Percentiles rank a stretch among this genome's conserved stretches.
Evolutionary conservation across 2,888 invertebrate species (phyloP).

Genomic region (Diadromus collaris): DNA sequence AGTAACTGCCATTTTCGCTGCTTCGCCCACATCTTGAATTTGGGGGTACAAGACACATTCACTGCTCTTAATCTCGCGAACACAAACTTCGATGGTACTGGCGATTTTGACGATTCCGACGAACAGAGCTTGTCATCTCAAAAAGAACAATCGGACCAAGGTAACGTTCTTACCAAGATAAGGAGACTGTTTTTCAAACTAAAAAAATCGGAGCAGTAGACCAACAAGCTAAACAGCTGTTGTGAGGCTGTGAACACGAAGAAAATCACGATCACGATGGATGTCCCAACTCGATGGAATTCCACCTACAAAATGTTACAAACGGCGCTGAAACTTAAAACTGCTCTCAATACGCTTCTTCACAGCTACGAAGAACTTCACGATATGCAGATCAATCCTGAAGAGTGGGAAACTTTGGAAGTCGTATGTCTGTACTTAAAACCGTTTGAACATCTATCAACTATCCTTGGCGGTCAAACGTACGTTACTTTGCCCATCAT

Average conservation of each 20-base stretch:
- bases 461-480: slow-evolving; percentile 48
- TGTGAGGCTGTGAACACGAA: slow-evolving; percentile 22
- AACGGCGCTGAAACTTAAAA: slow-evolving; percentile 41
- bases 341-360: slow-evolving; percentile 46
- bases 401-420: slow-evolving; percentile 47
- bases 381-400: slow-evolving; percentile 28
- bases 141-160: not conserved
- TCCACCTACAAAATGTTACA: slow-evolving; percentile 41
- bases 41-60: slow-evolving; percentile 30
- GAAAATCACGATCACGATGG: slow-evolving; percentile 32
- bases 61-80: not conserved
- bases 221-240: not conserved
- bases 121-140: not conserved
- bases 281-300: slow-evolving; percentile 49
- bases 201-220: slow-evolving; percentile 27
- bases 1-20: slow-evolving; percentile 50
- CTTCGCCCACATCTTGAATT: slow-evolving; percentile 43
- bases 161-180: slow-evolving; percentile 6
- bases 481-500: slow-evolving; percentile 48
- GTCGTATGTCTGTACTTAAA: slow-evolving; percentile 39
- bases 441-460: slow-evolving; percentile 50
- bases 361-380: slow-evolving; percentile 40
- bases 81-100: not conserved
- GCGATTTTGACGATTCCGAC: not conserved
- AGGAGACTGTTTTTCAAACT: slow-evolving; percentile 32